Evolutionary conservation across 2,113 vertebrate genomes (phyloP).

Genomic region (Limnothrissa miodon): DNA sequence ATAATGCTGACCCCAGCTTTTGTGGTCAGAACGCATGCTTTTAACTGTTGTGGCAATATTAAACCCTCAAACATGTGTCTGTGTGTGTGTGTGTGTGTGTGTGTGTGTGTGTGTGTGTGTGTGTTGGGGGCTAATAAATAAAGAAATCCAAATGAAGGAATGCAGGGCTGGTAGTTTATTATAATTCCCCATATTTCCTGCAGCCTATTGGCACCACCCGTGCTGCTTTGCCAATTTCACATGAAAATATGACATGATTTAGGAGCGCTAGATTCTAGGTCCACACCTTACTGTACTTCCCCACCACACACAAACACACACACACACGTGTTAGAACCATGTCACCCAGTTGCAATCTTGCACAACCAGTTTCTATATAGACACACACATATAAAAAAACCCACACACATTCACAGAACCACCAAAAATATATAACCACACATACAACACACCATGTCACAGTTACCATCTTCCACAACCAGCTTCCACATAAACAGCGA

Average conservation of each 20-base stretch:
- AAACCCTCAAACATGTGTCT: background rate
- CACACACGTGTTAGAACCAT: background rate
- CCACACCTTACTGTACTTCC: background rate
- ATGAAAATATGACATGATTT: conserved; percentile 2
- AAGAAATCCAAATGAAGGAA: background rate
- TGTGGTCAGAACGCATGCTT: background rate
- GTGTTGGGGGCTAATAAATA: background rate
- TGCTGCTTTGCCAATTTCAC: background rate
- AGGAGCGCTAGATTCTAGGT: background rate
- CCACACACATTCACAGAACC: background rate
- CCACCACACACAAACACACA: background rate
- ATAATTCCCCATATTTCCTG: background rate
- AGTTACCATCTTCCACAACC: no score
- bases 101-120: background rate
- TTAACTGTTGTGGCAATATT: background rate
- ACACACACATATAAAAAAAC: background rate
- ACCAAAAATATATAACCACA: background rate
- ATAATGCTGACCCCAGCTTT: conserved; percentile 1
- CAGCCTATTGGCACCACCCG: background rate
- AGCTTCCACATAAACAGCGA: no score
- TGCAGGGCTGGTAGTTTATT: background rate
- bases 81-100: background rate
- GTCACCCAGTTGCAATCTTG: background rate
- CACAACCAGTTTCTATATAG: background rate
- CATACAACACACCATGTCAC: background rate